Evolutionary conservation across 2,888 invertebrate genomes (phyloP), one percentile per base, ranked within the genome.

Genomic region (Tenthredo notha): DNA sequence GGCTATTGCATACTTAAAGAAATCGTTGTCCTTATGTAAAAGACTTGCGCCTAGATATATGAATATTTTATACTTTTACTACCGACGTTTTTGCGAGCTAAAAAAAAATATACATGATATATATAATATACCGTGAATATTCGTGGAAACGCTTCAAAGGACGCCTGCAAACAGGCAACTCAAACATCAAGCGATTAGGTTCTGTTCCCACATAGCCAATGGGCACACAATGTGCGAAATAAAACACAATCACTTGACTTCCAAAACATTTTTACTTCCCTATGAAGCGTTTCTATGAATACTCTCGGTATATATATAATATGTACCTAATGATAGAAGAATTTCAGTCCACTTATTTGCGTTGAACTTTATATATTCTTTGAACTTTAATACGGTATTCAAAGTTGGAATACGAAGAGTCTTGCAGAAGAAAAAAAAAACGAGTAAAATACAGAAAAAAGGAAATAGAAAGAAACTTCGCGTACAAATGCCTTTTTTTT

Each of bases 21-120:
- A 67, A 67, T 67, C 37, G 74, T 25, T 43, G 43, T 25, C 25
- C 25, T 33, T 18, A 25, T 33, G 18, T 2, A 67, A 33, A n/a
- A 70, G 33, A 70, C 37, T 40, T 18, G 21, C 70, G 70, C 70
- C 70, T 37, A 40, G 37, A 37, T 70, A 4, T 70, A 33, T 70
- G 37, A 37, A 70, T 70, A 70, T 70, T 70, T 33, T 70, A 70
- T 37, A 67, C 67, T 67, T 67, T 67, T 33, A 67, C 29, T 67
- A 33, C 29, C 25, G 12, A 12, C 61, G 25, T 25, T 25, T 67
- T 67, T 33, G 15, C 29, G 33, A 29, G 33, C 29, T 65, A 37
- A 70, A 70, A 33, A 33, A 33, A 33, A 33, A 33, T 33, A 33
- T 33, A n/a, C n/a, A n/a, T n/a, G n/a, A n/a, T n/a, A n/a, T n/a